These are phyloP conservation scores for Micropoecilia bifurca DNA, from an alignment of 2,797 vertebrate genomes.

Conservation along the genomic window DNA sequence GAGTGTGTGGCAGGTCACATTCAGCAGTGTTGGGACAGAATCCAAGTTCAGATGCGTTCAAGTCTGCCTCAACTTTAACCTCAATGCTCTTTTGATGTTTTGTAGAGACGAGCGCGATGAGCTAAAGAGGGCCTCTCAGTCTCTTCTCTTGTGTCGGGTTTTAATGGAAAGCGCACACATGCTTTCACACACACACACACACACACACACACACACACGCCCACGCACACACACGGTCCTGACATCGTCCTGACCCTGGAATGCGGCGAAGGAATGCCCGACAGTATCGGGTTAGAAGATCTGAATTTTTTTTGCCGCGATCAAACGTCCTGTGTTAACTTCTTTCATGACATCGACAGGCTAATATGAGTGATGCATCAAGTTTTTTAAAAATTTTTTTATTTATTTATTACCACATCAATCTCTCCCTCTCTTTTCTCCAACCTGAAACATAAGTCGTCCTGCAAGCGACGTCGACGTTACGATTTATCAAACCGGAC, in stretches of 20 bases:
- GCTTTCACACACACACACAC: slow-evolving; percentile 12
- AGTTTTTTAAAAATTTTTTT: slow-evolving; percentile 27
- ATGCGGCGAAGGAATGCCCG: slow-evolving; percentile 76
- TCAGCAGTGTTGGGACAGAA: slow-evolving; percentile 50
- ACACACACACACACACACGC: slow-evolving; percentile 17
- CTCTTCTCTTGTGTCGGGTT: slow-evolving; percentile 65
- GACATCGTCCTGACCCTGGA: slow-evolving; percentile 78
- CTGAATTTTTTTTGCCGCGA: slow-evolving; percentile 74
- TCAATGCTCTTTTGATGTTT: slow-evolving; percentile 77
- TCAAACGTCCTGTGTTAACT: slow-evolving; percentile 70
- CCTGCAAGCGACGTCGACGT: slow-evolving; percentile 48
- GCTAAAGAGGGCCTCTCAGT: slow-evolving; percentile 59
- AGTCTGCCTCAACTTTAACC: slow-evolving; percentile 75
- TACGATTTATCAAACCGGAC: slow-evolving; percentile 79
- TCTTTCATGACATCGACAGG: slow-evolving; percentile 74
- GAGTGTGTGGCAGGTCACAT: slow-evolving; percentile 67
- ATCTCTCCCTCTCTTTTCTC: slow-evolving; percentile 64
- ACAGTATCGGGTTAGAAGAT: slow-evolving; percentile 76
- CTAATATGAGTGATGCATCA: slow-evolving; percentile 66
- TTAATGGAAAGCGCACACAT: slow-evolving; percentile 57
- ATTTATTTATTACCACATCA: slow-evolving; percentile 70
- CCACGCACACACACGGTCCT: slow-evolving; percentile 41
- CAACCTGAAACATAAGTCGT: slow-evolving; percentile 72
- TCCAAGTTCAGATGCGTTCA: background rate
- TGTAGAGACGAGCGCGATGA: slow-evolving; percentile 67